Percentiles rank a stretch among this genome's conserved stretches.
phyloP scores from a whole-genome alignment of 2,113 vertebrate species.

The Pseudois nayaur region DNA sequence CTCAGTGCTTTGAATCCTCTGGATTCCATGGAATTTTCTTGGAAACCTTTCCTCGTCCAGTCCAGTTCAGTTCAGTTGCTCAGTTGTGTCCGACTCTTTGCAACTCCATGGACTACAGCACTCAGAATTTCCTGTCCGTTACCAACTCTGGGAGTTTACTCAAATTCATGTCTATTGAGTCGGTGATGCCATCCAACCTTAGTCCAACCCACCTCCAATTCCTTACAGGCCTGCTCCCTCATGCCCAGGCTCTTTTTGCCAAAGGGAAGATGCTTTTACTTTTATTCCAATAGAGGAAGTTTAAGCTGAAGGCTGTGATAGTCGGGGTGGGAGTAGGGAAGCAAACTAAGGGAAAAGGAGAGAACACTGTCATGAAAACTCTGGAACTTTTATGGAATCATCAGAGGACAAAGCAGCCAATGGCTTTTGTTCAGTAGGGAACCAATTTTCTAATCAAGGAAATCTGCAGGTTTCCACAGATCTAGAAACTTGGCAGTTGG shows the following conservation, averaged over 20 bases:
- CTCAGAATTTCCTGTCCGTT: not conserved
- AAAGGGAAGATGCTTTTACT: not conserved
- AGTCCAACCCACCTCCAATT: not conserved
- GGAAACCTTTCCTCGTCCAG: not conserved
- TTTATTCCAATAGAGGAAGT: not conserved
- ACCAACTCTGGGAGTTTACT: not conserved
- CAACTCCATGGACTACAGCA: not conserved
- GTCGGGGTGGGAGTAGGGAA: not conserved
- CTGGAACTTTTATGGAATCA: not conserved
- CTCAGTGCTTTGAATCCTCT: not conserved
- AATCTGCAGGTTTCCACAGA: conserved; percentile 40
- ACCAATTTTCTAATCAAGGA: conserved; percentile 13
- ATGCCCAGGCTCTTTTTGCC: not conserved
- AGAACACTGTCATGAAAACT: not conserved
- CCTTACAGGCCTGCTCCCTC: not conserved
- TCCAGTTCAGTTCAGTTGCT: not conserved
- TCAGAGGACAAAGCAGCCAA: not conserved
- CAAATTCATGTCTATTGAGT: not conserved
- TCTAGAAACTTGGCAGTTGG: not conserved
- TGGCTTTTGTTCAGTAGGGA: not conserved
- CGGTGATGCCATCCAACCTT: not conserved
- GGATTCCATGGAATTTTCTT: not conserved
- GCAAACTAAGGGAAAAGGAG: not conserved
- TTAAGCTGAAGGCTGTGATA: not conserved
- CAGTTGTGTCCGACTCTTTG: not conserved